Conservation (phyloP, 2,113 vertebrate species). For the Hystrix cristata region DNA sequence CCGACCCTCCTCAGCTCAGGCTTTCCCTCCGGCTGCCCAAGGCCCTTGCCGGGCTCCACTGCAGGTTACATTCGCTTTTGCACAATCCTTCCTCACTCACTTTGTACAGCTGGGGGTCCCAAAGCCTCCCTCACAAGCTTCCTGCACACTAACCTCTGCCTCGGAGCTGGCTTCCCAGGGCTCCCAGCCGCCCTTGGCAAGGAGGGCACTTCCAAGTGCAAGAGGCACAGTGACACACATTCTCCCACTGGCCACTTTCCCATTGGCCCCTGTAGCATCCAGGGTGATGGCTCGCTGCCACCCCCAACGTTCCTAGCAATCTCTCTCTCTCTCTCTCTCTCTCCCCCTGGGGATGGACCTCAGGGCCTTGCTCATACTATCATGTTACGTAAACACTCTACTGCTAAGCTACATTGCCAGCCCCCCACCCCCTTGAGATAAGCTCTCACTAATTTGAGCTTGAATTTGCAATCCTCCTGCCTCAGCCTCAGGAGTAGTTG, state of each 20-base stretch:
- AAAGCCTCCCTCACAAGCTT: background rate
- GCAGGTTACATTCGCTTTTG: background rate
- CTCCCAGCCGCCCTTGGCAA: background rate
- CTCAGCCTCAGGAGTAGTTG: background rate
- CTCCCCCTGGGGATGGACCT: background rate
- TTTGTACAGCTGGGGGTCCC: background rate
- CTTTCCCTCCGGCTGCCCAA: background rate
- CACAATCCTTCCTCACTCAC: background rate
- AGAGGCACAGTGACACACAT: background rate
- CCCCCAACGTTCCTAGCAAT: background rate
- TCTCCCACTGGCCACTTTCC: background rate
- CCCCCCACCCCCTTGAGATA: background rate
- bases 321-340: background rate
- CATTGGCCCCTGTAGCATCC: background rate
- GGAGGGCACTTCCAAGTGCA: background rate
- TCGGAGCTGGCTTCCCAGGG: background rate
- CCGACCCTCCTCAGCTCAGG: background rate
- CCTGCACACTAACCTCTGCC: background rate
- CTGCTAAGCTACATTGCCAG: background rate
- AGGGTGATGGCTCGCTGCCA: background rate
- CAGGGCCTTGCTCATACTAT: background rate
- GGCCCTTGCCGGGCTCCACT: background rate
- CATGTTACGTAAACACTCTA: background rate
- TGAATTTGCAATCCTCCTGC: background rate
- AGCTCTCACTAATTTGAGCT: background rate